These are phyloP conservation scores for Tipula vernalis DNA, from an alignment of 2,888 invertebrate genomes.

Conservation along the genomic window DNA sequence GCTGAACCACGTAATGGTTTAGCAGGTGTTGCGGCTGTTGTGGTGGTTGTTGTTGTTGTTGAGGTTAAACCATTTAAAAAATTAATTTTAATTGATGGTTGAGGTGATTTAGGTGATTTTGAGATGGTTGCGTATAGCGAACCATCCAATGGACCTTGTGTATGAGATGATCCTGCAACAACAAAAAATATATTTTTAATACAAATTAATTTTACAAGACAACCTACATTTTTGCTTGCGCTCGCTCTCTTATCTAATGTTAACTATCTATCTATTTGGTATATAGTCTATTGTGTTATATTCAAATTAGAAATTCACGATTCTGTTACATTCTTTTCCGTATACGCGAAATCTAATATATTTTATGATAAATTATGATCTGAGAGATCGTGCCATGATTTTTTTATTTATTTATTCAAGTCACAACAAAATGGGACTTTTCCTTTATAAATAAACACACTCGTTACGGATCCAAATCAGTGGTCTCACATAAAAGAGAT, in stretches of 20 bases:
- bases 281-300: background rate
- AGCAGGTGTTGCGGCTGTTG: background rate
- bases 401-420: background rate
- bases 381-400: background rate
- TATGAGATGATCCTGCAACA: conserved; percentile 38
- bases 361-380: background rate
- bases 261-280: background rate
- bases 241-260: background rate
- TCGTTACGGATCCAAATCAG: background rate
- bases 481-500: background rate
- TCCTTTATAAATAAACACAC: background rate
- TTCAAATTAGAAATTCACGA: background rate
- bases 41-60: background rate
- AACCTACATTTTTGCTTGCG: background rate
- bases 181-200: background rate
- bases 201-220: background rate
- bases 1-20: conserved; percentile 7
- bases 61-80: background rate
- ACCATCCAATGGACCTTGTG: conserved; percentile 78
- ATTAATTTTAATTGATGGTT: conserved; percentile 12
- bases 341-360: background rate
- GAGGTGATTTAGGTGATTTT: conserved; percentile 22
- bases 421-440: background rate
- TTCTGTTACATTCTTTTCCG: background rate
- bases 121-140: conserved; percentile 70